phyloP scores from a whole-genome alignment of 2,113 vertebrate genomes.

The Anser cygnoides region DNA sequence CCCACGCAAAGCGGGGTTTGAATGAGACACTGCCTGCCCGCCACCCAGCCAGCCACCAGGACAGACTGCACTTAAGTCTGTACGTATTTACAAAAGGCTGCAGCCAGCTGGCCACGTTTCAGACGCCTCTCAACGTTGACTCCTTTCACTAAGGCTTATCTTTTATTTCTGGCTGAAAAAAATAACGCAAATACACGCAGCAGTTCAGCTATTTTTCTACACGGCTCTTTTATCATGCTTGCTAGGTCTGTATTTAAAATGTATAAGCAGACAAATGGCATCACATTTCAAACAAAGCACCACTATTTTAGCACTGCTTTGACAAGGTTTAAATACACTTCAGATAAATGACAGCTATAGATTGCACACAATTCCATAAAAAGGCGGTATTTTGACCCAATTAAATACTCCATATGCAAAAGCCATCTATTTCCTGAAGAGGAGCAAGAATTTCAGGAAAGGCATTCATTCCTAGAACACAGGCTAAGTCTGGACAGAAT shows the following conservation, averaged over 20 bases:
- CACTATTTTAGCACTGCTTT: slow-evolving; percentile 31
- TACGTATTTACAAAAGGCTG: neutral
- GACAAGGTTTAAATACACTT: slow-evolving; percentile 41
- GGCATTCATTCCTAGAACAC: neutral
- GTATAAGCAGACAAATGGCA: slow-evolving; percentile 8
- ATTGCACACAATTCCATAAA: neutral
- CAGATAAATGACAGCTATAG: neutral
- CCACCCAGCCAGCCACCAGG: accelerated
- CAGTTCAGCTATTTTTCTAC: neutral
- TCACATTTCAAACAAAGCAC: slow-evolving; percentile 13
- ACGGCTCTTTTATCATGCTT: neutral
- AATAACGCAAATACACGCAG: neutral
- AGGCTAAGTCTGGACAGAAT: neutral
- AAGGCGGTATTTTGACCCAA: slow-evolving; percentile 8
- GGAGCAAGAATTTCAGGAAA: neutral
- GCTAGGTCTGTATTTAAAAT: slow-evolving; percentile 20
- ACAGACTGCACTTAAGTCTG: neutral
- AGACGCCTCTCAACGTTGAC: neutral
- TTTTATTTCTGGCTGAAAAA: slow-evolving; percentile 43
- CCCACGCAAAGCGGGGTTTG: neutral
- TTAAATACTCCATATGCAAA: slow-evolving; percentile 16
- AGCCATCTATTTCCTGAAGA: neutral
- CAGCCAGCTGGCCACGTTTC: slow-evolving; percentile 3
- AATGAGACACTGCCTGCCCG: neutral
- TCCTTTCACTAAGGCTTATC: neutral